These are phyloP conservation scores for Theretra japonica DNA, from an alignment of 2,888 invertebrate species.

Conservation along the genomic window DNA sequence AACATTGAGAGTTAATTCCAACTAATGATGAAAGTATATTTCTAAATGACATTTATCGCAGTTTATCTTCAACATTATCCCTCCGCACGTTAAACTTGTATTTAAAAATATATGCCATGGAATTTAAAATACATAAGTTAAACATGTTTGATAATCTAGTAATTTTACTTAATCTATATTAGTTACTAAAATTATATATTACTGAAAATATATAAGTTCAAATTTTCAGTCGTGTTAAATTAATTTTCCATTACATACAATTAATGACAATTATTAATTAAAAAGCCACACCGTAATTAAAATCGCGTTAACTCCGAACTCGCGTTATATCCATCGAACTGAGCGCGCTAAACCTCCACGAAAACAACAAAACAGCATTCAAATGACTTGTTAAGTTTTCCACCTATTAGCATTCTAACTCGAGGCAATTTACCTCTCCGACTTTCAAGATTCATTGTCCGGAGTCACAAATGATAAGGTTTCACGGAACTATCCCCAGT, in stretches of 20 bases:
- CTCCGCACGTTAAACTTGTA: too few relatives aligned
- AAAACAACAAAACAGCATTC: slow-evolving; percentile 4
- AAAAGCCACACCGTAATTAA: background rate
- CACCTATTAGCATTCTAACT: slow-evolving; percentile 20
- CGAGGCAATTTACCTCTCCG: slow-evolving; percentile 17
- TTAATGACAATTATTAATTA: background rate
- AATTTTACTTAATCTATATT: too few relatives aligned
- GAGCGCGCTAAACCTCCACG: background rate
- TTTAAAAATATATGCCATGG: too few relatives aligned
- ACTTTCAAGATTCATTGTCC: slow-evolving; percentile 26
- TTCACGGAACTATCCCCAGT: slow-evolving; percentile 9
- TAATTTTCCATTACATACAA: background rate
- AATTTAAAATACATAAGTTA: too few relatives aligned
- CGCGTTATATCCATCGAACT: background rate
- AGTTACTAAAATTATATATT: too few relatives aligned
- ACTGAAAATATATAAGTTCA: background rate
- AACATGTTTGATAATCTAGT: too few relatives aligned
- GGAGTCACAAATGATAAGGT: slow-evolving; percentile 21
- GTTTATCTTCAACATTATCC: too few relatives aligned
- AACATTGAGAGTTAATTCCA: too few relatives aligned
- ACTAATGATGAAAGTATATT: too few relatives aligned
- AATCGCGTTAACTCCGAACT: background rate
- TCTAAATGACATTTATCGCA: too few relatives aligned
- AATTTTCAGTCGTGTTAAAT: background rate
- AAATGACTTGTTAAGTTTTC: slow-evolving; percentile 22